phyloP scores from a whole-genome alignment of 2,888 invertebrate genomes.

The Pseudococcus viburni region DNA sequence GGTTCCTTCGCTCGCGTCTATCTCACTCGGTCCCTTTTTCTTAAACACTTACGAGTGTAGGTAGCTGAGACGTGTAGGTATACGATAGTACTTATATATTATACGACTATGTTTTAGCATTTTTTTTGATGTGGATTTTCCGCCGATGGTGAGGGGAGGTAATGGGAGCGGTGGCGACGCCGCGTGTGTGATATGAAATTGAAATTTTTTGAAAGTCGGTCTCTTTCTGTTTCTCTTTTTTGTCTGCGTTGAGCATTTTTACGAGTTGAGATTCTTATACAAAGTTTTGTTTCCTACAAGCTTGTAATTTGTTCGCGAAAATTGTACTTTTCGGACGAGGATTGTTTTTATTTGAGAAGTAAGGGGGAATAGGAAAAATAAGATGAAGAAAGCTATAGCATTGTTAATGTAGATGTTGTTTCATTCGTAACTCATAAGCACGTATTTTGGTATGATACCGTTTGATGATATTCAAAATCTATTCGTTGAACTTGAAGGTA shows the following conservation, averaged over 20 bases:
- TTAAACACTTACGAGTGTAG: slow-evolving; percentile 9
- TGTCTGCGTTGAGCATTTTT: neutral
- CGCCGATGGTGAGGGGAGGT: neutral
- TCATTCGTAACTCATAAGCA: neutral
- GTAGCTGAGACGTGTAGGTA: neutral
- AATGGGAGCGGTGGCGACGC: neutral
- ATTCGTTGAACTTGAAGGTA: neutral
- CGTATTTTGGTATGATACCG: neutral
- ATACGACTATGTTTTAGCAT: neutral
- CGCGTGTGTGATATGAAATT: neutral
- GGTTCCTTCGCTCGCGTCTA: neutral
- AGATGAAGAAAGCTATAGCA: too few relatives aligned
- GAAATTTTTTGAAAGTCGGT: neutral
- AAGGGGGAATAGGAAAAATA: neutral
- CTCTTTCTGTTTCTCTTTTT: neutral
- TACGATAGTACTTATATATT: neutral
- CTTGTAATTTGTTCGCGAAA: neutral
- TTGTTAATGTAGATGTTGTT: too few relatives aligned
- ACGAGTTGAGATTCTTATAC: slow-evolving; percentile 20
- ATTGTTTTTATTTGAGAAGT: neutral
- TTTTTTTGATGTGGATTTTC: neutral
- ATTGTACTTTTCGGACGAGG: neutral
- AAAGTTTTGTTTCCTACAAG: neutral
- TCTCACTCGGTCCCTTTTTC: neutral
- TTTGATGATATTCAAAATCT: neutral